Conservation (phyloP, 2,888 invertebrate genomes). For the Nezara viridula region DNA sequence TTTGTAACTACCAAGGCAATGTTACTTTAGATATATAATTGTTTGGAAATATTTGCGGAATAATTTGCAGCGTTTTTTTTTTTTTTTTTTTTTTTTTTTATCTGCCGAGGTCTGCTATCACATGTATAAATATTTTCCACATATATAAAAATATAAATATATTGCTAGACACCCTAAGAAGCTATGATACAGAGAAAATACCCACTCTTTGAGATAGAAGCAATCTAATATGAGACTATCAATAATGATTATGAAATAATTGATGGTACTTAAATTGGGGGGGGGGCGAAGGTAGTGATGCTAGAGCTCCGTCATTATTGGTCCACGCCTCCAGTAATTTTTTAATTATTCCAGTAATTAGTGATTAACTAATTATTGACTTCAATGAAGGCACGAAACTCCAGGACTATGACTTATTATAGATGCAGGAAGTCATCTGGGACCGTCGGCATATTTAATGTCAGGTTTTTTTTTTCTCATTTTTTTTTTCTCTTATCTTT, state of each 20-base stretch:
- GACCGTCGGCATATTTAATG: constrained; percentile 19
- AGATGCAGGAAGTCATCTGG: constrained; percentile 45
- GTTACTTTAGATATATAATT: too few species aligned
- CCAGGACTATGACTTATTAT: neutral
- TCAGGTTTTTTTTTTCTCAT: neutral
- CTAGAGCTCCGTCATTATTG: constrained; percentile 6
- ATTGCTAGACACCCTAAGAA: neutral
- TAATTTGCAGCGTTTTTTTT: too few species aligned
- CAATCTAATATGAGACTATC: constrained; percentile 37
- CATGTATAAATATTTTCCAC: too few species aligned
- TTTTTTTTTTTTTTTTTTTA: too few species aligned
- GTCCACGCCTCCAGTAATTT: neutral
- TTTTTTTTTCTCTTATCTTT: neutral
- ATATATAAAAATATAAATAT: too few species aligned
- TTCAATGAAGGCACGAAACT: constrained; percentile 1
- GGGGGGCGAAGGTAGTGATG: neutral
- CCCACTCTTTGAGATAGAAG: neutral
- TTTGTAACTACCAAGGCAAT: too few species aligned
- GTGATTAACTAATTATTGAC: constrained; percentile 38
- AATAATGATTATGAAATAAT: constrained; percentile 43
- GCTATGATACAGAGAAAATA: neutral
- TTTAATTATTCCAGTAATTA: constrained; percentile 27
- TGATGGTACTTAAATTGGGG: constrained; percentile 14
- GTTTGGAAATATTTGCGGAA: too few species aligned
- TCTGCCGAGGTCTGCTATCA: too few species aligned